Percentiles rank a stretch among this genome's conserved stretches.
These are phyloP conservation scores for Azorinus chamasolen DNA, from an alignment of 2,888 invertebrate species.

Conservation along the genomic window DNA sequence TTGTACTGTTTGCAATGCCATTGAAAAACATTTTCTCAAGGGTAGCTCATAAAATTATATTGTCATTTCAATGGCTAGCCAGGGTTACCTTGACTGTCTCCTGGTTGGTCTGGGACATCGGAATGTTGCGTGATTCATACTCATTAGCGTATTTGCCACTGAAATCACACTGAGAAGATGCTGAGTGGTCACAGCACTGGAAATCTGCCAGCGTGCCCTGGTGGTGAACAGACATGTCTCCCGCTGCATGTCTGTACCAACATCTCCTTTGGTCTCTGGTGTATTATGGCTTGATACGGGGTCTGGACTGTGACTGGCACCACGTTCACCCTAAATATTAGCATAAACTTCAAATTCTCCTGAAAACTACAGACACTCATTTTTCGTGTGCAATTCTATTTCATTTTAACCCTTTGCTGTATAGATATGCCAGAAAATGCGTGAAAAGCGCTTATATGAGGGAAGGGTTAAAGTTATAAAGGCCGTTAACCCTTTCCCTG, in stretches of 20 bases:
- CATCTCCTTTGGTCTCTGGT: neutral
- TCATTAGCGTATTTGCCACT: conserved; percentile 97
- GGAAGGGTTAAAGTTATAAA: too few species aligned
- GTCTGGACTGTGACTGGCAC: neutral
- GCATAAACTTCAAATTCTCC: too few species aligned
- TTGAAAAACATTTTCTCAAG: too few species aligned
- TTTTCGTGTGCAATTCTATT: too few species aligned
- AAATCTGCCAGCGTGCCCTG: conserved; percentile 97
- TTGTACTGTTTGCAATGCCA: too few species aligned
- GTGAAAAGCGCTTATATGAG: too few species aligned
- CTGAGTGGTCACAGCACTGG: conserved; percentile 97
- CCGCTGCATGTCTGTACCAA: conserved; percentile 29
- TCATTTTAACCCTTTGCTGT: too few species aligned
- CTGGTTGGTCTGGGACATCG: conserved; percentile 37
- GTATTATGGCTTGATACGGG: neutral
- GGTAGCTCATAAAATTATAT: too few species aligned
- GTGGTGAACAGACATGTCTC: conserved; percentile 87
- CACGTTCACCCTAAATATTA: conserved; percentile 8
- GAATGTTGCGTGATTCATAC: conserved; percentile 98
- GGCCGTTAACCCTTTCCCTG: too few species aligned
- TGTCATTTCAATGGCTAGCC: too few species aligned
- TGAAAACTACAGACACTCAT: too few species aligned
- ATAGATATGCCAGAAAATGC: too few species aligned
- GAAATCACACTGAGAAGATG: conserved; percentile 98
- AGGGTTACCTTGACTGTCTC: conserved; percentile 35